These are phyloP conservation scores for Rhopalosiphum padi DNA, from an alignment of 1,140 invertebrate species.

Conservation along the genomic window DNA sequence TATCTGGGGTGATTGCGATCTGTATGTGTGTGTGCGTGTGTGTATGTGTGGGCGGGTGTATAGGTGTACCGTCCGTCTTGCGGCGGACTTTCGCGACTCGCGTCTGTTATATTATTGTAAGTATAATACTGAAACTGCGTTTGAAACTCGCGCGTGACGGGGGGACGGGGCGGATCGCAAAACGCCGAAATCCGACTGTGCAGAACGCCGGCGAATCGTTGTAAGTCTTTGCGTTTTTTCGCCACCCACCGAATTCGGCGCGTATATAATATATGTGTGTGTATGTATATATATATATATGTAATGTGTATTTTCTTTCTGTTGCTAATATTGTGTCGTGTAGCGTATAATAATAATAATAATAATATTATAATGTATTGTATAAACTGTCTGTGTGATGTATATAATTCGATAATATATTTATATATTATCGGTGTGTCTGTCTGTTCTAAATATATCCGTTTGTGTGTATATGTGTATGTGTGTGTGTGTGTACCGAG, in stretches of 20 bases:
- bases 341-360: background rate
- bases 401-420: conserved; percentile 2
- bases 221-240: background rate
- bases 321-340: background rate
- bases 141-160: background rate
- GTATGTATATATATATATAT: background rate
- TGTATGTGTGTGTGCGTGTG: background rate
- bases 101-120: background rate
- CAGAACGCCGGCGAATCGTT: too few species aligned
- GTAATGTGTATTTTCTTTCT: background rate
- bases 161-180: too few species aligned
- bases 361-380: background rate
- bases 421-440: background rate
- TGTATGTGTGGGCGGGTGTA: background rate
- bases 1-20: background rate
- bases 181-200: background rate
- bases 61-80: too few species aligned
- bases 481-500: background rate
- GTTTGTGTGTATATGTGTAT: background rate
- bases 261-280: background rate
- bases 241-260: background rate
- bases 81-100: background rate
- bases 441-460: background rate
- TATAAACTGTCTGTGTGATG: background rate
- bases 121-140: background rate